Conservation (phyloP, 2,888 invertebrate genomes). For the Scaptodrosophila latifasciaeformis region DNA sequence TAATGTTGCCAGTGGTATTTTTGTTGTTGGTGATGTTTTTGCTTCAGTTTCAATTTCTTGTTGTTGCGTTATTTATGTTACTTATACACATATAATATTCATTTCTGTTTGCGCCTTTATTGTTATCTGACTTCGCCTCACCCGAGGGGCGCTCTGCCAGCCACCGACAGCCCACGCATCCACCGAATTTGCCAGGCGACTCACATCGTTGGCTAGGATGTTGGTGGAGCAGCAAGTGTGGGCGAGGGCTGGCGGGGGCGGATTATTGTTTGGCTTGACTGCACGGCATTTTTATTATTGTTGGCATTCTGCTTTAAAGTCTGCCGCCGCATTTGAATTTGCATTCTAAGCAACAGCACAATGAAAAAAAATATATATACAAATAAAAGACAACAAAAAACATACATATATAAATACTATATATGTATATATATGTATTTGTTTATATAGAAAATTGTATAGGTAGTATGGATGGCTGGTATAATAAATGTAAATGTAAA, state of each 20-base stretch:
- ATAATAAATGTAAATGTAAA: conserved; percentile 54
- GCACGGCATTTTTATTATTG: conserved; percentile 4
- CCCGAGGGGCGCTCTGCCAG: not conserved
- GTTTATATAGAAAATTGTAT: too few relatives aligned
- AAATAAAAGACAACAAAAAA: too few relatives aligned
- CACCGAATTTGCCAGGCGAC: too few relatives aligned
- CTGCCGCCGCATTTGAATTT: conserved; percentile 57
- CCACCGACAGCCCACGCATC: conserved; percentile 25
- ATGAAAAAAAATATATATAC: conserved; percentile 29
- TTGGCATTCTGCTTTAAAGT: conserved; percentile 46
- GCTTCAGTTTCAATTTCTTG: conserved; percentile 17
- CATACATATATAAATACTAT: conserved; percentile 32
- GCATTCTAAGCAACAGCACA: conserved; percentile 47
- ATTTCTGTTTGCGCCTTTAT: conserved; percentile 60
- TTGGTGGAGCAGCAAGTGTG: too few relatives aligned
- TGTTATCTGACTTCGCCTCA: conserved; percentile 12
- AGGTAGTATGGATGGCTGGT: conserved; percentile 41
- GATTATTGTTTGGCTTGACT: conserved; percentile 13
- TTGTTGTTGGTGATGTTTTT: not conserved
- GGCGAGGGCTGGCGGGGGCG: too few relatives aligned
- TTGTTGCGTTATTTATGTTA: conserved; percentile 57
- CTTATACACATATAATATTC: conserved; percentile 55
- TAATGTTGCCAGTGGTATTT: not conserved
- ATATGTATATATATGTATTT: conserved; percentile 7
- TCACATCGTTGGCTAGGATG: too few relatives aligned